phyloP scores from a whole-genome alignment of 2,113 vertebrate species.

The Channa maculata region DNA sequence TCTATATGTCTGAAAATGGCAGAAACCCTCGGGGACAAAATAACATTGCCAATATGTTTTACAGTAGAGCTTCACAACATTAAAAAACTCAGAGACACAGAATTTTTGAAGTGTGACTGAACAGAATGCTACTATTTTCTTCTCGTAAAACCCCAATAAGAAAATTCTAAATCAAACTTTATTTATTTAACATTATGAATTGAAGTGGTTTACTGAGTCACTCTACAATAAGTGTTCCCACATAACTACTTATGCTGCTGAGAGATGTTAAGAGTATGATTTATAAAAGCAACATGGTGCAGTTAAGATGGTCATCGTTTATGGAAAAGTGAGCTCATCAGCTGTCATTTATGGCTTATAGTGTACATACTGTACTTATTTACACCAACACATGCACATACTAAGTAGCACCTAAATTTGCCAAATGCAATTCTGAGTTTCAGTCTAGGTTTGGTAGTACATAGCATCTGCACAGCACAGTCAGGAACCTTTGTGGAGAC shows the following conservation, averaged over 20 bases:
- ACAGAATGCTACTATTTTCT: conserved; percentile 14
- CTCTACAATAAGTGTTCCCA: conserved; percentile 15
- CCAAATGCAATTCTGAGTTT: conserved; percentile 12
- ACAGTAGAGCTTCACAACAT: conserved; percentile 52
- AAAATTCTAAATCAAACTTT: conserved; percentile 7
- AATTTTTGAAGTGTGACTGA: conserved; percentile 40
- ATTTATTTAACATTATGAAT: background rate
- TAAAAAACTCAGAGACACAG: conserved; percentile 28
- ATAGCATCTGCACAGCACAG: conserved; percentile 7
- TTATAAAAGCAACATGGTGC: conserved; percentile 34
- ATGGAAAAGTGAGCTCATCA: conserved; percentile 50
- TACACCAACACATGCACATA: conserved; percentile 4
- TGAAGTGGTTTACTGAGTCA: conserved; percentile 18
- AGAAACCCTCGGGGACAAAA: conserved; percentile 63
- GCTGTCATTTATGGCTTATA: conserved; percentile 50
- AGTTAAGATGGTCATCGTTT: conserved; percentile 33
- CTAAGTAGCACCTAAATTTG: background rate
- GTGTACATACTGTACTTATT: conserved; percentile 13
- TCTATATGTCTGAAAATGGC: conserved; percentile 68
- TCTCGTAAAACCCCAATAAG: background rate
- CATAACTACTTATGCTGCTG: conserved; percentile 10
- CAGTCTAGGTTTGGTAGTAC: conserved; percentile 50
- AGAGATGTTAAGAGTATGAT: conserved; percentile 14
- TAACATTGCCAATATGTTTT: conserved; percentile 64
- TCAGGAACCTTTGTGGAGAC: conserved; percentile 22